phyloP scores from a whole-genome alignment of 1,140 invertebrate species.

The Teleopsis dalmanni region DNA sequence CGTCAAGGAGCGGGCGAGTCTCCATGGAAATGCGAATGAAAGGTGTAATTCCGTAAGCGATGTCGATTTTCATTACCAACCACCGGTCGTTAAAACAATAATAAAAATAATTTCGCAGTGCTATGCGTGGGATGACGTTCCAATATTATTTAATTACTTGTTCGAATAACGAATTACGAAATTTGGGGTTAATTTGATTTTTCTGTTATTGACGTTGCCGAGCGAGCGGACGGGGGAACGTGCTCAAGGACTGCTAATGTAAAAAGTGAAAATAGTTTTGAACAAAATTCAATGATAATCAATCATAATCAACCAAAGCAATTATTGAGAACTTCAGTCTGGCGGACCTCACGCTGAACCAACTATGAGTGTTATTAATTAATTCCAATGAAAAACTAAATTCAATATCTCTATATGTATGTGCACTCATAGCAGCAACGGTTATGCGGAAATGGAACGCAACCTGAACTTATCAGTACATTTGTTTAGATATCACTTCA shows the following conservation, averaged over 20 bases:
- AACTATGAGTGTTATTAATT: too few species aligned
- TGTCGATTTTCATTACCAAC: slow-evolving; percentile 14
- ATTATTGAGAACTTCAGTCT: too few species aligned
- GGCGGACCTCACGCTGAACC: too few species aligned
- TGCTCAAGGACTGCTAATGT: not conserved
- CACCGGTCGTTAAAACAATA: not conserved
- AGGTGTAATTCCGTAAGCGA: slow-evolving; percentile 12
- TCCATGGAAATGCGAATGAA: not conserved
- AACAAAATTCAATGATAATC: slow-evolving; percentile 8
- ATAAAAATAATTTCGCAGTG: not conserved
- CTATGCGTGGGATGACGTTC: not conserved
- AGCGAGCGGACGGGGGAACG: slow-evolving; percentile 5
- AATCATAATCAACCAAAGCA: slow-evolving; percentile 7
- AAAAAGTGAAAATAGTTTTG: not conserved
- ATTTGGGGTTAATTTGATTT: slow-evolving; percentile 9
- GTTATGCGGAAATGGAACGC: too few species aligned
- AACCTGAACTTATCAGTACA: too few species aligned
- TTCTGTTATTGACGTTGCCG: not conserved
- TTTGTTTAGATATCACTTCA: too few species aligned
- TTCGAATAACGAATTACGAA: not conserved
- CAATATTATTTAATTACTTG: slow-evolving; percentile 12
- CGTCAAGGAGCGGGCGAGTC: not conserved
- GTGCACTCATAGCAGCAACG: too few species aligned
- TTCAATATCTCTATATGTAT: too few species aligned
- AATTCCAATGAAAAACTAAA: too few species aligned